Percentiles rank a stretch among this genome's conserved stretches.
Evolutionary conservation across 2,888 invertebrate genomes (phyloP).

Genomic region (Andrena dorsata): DNA sequence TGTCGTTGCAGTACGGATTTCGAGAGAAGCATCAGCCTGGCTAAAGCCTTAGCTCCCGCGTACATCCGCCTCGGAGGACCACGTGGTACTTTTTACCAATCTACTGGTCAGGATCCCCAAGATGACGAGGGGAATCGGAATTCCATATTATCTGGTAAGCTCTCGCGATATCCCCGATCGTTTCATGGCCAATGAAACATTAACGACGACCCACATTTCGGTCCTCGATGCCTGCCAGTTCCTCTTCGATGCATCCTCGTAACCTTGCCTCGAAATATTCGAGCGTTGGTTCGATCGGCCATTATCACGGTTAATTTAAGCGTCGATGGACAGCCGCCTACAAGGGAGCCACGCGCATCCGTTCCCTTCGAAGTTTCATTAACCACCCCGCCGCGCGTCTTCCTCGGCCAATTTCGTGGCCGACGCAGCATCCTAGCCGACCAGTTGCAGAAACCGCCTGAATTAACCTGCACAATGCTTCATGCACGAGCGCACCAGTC

Average conservation of each 20-base stretch:
- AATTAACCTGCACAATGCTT: slow-evolving; percentile 64
- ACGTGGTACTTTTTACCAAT: slow-evolving; percentile 85
- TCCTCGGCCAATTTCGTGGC: slow-evolving; percentile 59
- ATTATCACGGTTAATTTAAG: slow-evolving; percentile 45
- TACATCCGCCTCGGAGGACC: slow-evolving; percentile 91
- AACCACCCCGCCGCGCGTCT: slow-evolving; percentile 38
- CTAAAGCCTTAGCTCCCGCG: slow-evolving; percentile 89
- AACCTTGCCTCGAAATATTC: not conserved
- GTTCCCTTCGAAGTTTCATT: slow-evolving; percentile 36
- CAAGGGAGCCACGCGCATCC: slow-evolving; percentile 27
- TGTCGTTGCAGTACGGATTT: slow-evolving; percentile 67
- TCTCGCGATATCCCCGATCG: not conserved
- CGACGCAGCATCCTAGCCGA: slow-evolving; percentile 21
- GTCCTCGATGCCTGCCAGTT: not conserved
- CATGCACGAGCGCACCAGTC: not conserved
- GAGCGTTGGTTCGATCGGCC: not conserved
- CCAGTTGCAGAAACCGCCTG: slow-evolving; percentile 34
- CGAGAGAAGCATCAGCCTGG: slow-evolving; percentile 87
- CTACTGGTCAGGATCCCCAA: slow-evolving; percentile 68
- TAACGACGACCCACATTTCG: too few relatives aligned
- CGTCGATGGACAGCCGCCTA: slow-evolving; percentile 7
- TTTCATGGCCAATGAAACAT: too few relatives aligned
- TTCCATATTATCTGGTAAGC: slow-evolving; percentile 80
- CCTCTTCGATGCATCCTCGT: not conserved
- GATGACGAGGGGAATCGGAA: slow-evolving; percentile 63